Percentiles rank a stretch among this genome's conserved stretches.
phyloP scores from a whole-genome alignment of 2,113 vertebrate genomes.

The Prunella fulvescens region DNA sequence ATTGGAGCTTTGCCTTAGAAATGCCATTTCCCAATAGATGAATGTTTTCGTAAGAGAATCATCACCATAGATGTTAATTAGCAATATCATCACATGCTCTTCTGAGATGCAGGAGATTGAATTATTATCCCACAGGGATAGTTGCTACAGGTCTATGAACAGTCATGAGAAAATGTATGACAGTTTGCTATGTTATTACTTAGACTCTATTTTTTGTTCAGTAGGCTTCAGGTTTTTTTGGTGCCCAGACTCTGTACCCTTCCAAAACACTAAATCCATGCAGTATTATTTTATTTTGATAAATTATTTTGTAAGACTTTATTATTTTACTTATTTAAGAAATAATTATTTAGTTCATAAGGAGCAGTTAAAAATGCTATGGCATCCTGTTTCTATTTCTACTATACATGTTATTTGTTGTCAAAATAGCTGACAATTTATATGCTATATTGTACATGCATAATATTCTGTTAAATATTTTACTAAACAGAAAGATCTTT shows the following conservation, averaged over 20 bases:
- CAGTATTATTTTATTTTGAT: neutral
- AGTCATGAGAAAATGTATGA: neutral
- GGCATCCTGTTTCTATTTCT: neutral
- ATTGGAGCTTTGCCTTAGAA: neutral
- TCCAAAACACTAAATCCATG: neutral
- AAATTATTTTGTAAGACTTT: neutral
- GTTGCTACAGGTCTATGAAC: neutral
- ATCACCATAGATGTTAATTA: slow-evolving; percentile 7
- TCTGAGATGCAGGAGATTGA: neutral
- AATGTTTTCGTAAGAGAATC: neutral
- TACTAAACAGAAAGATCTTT: neutral
- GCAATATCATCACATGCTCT: neutral
- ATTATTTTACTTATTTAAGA: neutral
- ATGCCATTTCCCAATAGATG: neutral
- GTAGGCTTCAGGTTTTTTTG: neutral
- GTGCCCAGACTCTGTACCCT: neutral
- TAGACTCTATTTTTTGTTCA: neutral
- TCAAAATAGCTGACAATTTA: neutral
- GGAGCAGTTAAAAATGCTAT: neutral
- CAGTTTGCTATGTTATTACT: neutral
- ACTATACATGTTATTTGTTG: neutral
- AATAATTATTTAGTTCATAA: neutral
- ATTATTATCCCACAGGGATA: neutral
- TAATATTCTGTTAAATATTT: neutral
- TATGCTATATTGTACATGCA: neutral